Evolutionary conservation across 2,888 invertebrate genomes (phyloP).

Genomic region (Hanleya hanleyi): DNA sequence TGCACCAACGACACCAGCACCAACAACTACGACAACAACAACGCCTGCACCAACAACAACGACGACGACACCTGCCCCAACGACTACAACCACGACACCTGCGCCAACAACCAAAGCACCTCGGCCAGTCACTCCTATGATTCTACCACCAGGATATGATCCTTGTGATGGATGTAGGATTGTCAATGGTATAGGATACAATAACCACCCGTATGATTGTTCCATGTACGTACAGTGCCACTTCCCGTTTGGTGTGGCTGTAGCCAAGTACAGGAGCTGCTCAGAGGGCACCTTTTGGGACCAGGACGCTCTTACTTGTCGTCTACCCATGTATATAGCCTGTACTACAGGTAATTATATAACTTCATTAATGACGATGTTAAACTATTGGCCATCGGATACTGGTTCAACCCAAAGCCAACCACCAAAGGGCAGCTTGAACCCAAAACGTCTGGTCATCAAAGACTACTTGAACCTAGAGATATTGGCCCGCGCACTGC

Average conservation of each 20-base stretch:
- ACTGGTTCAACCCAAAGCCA: too few relatives aligned
- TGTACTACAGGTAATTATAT: background rate
- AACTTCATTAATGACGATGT: too few relatives aligned
- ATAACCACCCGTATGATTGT: background rate
- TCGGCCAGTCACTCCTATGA: too few relatives aligned
- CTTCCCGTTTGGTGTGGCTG: conserved; percentile 1
- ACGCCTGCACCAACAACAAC: background rate
- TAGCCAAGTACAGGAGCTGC: background rate
- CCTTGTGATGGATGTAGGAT: background rate
- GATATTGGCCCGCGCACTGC: too few relatives aligned
- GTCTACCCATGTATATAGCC: background rate
- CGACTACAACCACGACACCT: background rate
- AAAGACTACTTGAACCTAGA: too few relatives aligned
- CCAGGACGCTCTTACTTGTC: background rate
- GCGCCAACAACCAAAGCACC: background rate
- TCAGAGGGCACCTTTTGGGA: background rate
- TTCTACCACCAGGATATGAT: background rate
- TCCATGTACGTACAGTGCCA: conserved; percentile 5
- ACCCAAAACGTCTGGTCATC: too few relatives aligned
- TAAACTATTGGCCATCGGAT: too few relatives aligned
- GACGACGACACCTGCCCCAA: background rate
- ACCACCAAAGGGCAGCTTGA: too few relatives aligned
- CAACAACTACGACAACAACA: background rate
- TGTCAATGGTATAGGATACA: background rate
- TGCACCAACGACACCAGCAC: background rate